Percentiles rank a stretch among this genome's conserved stretches.
Evolutionary conservation across 2,888 invertebrate genomes (phyloP).

Genomic region (Sarcophaga variegata): DNA sequence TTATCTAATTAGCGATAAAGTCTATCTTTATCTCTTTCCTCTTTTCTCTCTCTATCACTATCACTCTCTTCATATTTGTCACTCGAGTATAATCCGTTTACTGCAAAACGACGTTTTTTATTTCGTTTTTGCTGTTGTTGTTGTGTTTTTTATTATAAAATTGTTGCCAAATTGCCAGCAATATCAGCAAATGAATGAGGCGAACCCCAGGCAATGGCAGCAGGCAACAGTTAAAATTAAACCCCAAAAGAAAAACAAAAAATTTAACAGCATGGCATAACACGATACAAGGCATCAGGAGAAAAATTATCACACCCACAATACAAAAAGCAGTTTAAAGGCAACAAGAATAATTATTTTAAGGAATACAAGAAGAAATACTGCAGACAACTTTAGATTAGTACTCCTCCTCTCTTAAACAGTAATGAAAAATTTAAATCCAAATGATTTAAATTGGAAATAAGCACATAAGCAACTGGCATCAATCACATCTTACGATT

Average conservation of each 20-base stretch:
- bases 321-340: not conserved
- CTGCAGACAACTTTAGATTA: too few relatives aligned
- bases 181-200: constrained; percentile 74
- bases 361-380: too few relatives aligned
- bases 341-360: not conserved
- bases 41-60: constrained; percentile 15
- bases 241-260: not conserved
- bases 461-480: too few relatives aligned
- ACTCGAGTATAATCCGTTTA: constrained; percentile 60
- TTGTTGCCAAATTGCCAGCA: constrained; percentile 66
- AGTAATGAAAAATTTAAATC: too few relatives aligned
- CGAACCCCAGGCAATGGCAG: constrained; percentile 73
- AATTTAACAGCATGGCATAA: not conserved
- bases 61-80: constrained; percentile 43
- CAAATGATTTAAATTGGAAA: too few relatives aligned
- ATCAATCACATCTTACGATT: too few relatives aligned
- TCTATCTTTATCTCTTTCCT: constrained; percentile 7
- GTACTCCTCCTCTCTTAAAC: too few relatives aligned
- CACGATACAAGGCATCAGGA: not conserved
- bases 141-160: constrained; percentile 23
- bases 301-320: not conserved
- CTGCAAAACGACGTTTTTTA: not conserved
- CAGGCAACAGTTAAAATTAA: constrained; percentile 14
- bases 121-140: not conserved
- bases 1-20: constrained; percentile 70